Percentiles rank a stretch among this genome's conserved stretches.
Conservation (phyloP, 2,797 vertebrate genomes). For the Tokudaia tokunoshimensis region DNA sequence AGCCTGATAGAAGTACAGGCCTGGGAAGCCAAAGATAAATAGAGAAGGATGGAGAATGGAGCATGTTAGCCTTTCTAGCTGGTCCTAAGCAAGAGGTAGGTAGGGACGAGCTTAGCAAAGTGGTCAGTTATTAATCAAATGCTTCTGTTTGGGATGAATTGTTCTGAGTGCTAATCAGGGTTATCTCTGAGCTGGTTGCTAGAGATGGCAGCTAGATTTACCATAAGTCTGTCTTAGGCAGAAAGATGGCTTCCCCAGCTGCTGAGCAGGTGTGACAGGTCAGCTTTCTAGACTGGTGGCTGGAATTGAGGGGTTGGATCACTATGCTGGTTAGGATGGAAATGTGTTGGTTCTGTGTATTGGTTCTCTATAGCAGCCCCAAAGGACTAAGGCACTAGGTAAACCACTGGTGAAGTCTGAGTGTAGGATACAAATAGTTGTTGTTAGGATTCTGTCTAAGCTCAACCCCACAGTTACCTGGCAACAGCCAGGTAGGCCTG, state of each 20-base stretch:
- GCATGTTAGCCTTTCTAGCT: background rate
- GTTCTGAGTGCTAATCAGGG: too few relatives aligned
- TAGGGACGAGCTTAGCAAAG: too few relatives aligned
- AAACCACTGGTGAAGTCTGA: background rate
- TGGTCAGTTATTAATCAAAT: too few relatives aligned
- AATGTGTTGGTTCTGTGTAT: background rate
- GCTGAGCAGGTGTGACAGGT: too few relatives aligned
- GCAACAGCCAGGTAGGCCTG: too few relatives aligned
- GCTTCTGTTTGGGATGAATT: background rate
- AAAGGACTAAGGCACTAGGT: background rate
- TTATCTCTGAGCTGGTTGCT: background rate
- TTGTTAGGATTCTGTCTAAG: too few relatives aligned
- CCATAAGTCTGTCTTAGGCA: background rate
- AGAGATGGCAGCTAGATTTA: background rate
- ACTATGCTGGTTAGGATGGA: background rate
- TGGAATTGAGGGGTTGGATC: fast-evolving
- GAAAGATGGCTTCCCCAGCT: background rate
- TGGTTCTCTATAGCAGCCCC: background rate
- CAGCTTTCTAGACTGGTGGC: background rate
- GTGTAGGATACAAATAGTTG: background rate
- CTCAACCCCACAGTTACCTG: too few relatives aligned
- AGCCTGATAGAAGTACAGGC: too few relatives aligned
- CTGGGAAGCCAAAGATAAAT: background rate
- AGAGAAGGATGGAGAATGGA: background rate
- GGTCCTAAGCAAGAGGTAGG: background rate